Base-by-base conservation (phyloP, 2,113 vertebrate genomes). In the Plestiodon gilberti region DNA sequence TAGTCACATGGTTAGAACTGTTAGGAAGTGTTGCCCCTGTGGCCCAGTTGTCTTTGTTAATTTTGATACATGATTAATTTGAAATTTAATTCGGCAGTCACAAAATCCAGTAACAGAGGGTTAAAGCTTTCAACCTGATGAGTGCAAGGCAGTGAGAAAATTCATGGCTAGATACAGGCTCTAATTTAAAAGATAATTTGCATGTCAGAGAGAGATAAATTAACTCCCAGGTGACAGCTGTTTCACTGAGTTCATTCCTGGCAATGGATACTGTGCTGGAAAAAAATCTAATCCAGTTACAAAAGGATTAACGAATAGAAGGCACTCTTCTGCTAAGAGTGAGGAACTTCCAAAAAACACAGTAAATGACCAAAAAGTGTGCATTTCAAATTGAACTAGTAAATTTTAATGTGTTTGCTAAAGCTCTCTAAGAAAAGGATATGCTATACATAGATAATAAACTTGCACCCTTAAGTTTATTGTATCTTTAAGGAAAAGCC, bases 101-200 rank as follows among this genome's bases (percentile, higher is more conserved):
- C 2, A 90, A 93, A 94, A 93, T 92, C 86, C 1, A 11, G 88
- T 85, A 89, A 71, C 86, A 35, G 9, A 87, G 92, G 87, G 91
- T 88, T 93, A 92, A 93, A 86, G 33, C 77, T 83, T 82, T 85
- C 77, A 91, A 81, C 48, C 71, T 83, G 81, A 65, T 0, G 0
- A 88, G 90, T 0, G 0, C 84, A 92, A 92, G 92, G 91, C 90
- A 88, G 87, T 33, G 91, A 93, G 92, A 91, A 93, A 93, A 95
- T 90, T 89, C 89, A 91, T 75, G 87, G 93, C 90, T 93, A 88
- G 87, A 83, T 88, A 81, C 85, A 89, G 75, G 61, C 55, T 90
- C 91, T 93, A 88, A 92, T 95, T 94, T 93, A 91, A 93, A 92
- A 94, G 89, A 86, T 70, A 88, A 95, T 95, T 94, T 94, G 92